Percentiles rank a stretch among this genome's conserved stretches.
phyloP scores from a whole-genome alignment of 2,797 vertebrate genomes.

The Trematomus bernacchii region DNA sequence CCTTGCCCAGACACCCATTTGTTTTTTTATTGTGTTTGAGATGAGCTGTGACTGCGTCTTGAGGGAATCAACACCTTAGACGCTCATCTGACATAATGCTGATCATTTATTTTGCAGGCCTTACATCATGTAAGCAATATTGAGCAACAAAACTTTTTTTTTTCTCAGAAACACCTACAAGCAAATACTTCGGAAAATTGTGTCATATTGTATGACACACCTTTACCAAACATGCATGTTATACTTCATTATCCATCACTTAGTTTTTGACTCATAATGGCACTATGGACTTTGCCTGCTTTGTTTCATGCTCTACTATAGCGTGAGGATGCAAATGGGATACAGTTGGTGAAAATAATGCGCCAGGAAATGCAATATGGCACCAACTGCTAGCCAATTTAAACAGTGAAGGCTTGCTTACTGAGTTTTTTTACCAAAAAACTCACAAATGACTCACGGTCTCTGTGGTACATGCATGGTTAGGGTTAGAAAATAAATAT shows the following conservation, averaged over 20 bases:
- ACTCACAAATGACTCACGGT: not conserved
- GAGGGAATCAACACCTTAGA: slow-evolving; percentile 49
- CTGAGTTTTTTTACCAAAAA: not conserved
- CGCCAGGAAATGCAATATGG: not conserved
- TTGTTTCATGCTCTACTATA: not conserved
- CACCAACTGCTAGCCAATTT: not conserved
- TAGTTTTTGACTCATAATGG: not conserved
- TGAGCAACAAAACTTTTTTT: not conserved
- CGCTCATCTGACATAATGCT: slow-evolving; percentile 6
- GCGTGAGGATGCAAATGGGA: not conserved
- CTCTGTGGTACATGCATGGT: not conserved
- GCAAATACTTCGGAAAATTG: not conserved
- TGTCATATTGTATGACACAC: not conserved
- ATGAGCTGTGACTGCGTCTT: slow-evolving; percentile 69
- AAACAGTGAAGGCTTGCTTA: not conserved
- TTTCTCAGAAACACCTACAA: not conserved
- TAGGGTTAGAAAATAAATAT: not conserved
- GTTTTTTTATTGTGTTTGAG: slow-evolving; percentile 66
- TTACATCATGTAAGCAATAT: not conserved
- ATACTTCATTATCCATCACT: not conserved
- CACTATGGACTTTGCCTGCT: not conserved
- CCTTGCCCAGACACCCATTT: slow-evolving; percentile 56
- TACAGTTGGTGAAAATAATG: not conserved
- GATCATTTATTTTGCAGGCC: not conserved
- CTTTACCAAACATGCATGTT: not conserved